phyloP scores from a whole-genome alignment of 1,140 invertebrate genomes.

The Drosophila novamexicana region DNA sequence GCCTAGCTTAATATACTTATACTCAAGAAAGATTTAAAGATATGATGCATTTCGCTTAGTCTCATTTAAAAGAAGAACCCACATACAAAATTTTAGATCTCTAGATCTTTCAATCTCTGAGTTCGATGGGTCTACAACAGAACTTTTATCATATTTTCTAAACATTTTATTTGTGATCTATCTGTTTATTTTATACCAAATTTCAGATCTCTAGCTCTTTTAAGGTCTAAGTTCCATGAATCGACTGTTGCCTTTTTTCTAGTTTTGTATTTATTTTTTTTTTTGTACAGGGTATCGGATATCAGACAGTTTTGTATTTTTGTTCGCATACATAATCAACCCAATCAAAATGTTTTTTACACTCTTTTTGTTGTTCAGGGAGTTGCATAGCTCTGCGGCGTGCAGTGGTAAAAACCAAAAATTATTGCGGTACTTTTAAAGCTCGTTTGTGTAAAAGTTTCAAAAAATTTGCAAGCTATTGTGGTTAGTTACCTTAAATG shows the following conservation, averaged over 20 bases:
- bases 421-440: conserved; percentile 33
- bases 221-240: not conserved
- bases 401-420: conserved; percentile 40
- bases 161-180: not conserved
- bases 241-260: not conserved
- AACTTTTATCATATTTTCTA: not conserved
- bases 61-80: no score
- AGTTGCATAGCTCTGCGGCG: conserved; percentile 3
- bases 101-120: not conserved
- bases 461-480: conserved; percentile 16
- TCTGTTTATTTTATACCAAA: not conserved
- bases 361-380: conserved; percentile 33
- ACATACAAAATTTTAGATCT: not conserved
- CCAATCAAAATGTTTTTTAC: conserved; percentile 53
- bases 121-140: not conserved
- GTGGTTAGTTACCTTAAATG: conserved; percentile 30
- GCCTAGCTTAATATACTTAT: not conserved
- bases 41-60: no score
- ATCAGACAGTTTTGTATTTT: not conserved
- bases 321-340: conserved; percentile 24
- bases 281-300: not conserved
- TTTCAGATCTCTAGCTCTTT: not conserved
- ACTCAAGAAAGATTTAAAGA: no score
- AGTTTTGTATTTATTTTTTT: no score
- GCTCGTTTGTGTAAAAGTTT: conserved; percentile 19